phyloP scores from a whole-genome alignment of 2,113 vertebrate genomes.

The Nyctibius bracteatus region DNA sequence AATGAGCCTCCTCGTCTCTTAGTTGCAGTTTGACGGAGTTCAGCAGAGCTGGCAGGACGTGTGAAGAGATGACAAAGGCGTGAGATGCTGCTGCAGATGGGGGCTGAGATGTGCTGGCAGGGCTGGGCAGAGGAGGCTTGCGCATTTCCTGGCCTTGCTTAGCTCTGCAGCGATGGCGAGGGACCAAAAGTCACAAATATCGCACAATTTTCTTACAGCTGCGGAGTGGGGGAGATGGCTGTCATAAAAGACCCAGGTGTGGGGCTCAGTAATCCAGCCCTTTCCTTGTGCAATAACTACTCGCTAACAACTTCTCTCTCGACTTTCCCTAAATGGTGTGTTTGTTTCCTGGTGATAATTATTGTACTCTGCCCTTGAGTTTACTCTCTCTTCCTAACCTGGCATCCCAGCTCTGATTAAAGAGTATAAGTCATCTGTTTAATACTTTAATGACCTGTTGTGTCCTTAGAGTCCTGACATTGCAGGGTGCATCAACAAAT shows the following conservation, averaged over 20 bases:
- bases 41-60: not conserved
- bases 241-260: not conserved
- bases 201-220: not conserved
- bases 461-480: constrained; percentile 48
- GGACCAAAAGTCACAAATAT: not conserved
- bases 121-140: not conserved
- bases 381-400: constrained; percentile 26
- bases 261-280: not conserved
- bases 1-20: not conserved
- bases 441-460: constrained; percentile 55
- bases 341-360: constrained; percentile 55
- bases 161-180: not conserved
- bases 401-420: constrained; percentile 48
- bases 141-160: not conserved
- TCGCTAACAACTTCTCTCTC: not conserved
- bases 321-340: not conserved
- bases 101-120: not conserved
- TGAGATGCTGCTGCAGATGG: not conserved
- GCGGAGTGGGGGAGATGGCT: not conserved
- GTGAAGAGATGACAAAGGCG: not conserved
- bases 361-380: constrained; percentile 32
- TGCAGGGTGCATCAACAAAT: constrained; percentile 52
- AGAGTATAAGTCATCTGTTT: constrained; percentile 52
- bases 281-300: constrained; percentile 10
- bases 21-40: not conserved